phyloP scores from a whole-genome alignment of 2,888 invertebrate species.

The Amorpha juglandis region DNA sequence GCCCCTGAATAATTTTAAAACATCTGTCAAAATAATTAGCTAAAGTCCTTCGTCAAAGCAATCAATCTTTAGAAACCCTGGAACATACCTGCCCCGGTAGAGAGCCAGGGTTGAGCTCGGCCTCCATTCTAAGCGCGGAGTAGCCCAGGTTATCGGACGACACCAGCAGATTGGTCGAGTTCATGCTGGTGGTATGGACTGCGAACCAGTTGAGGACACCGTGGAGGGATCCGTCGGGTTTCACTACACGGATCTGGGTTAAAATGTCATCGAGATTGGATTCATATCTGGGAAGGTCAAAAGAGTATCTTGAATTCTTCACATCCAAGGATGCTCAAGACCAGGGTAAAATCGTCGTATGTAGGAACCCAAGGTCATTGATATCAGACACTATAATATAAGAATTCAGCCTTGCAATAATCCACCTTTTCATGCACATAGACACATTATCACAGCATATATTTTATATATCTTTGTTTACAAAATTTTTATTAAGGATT shows the following conservation, averaged over 20 bases:
- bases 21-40: not conserved
- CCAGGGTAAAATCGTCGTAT: too few species aligned
- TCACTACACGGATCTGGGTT: slow-evolving; percentile 88
- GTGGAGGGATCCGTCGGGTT: slow-evolving; percentile 78
- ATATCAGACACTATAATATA: too few species aligned
- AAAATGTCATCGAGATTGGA: slow-evolving; percentile 89
- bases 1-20: not conserved
- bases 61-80: slow-evolving; percentile 18
- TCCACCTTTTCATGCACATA: too few species aligned
- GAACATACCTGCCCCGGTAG: slow-evolving; percentile 70
- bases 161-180: slow-evolving; percentile 90
- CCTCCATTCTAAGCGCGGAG: slow-evolving; percentile 89
- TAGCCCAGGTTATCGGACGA: slow-evolving; percentile 94
- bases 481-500: not conserved
- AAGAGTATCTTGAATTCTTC: not conserved
- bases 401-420: too few species aligned
- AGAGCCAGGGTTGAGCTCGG: slow-evolving; percentile 84
- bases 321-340: too few species aligned
- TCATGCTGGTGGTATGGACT: slow-evolving; percentile 94
- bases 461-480: not conserved
- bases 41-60: too few species aligned
- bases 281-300: slow-evolving; percentile 82
- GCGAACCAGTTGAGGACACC: slow-evolving; percentile 94
- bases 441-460: too few species aligned
- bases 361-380: too few species aligned